Evolutionary conservation across 2,797 vertebrate species (phyloP).

Genomic region (Lycodopsis pacificus): DNA sequence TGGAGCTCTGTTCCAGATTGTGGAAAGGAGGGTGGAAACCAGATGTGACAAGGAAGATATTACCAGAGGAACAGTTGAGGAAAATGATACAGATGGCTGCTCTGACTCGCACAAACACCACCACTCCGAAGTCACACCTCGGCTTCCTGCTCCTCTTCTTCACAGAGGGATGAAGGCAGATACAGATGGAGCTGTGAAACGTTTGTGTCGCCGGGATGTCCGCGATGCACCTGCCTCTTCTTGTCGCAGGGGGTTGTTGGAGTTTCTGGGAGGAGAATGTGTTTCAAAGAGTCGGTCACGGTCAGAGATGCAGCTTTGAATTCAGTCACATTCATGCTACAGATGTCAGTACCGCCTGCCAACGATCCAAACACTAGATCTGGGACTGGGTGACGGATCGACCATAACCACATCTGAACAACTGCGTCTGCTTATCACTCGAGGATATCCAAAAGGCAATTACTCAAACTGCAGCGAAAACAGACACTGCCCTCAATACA

Average conservation of each 20-base stretch:
- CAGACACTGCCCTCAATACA: slow-evolving; percentile 25
- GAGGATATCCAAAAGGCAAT: slow-evolving; percentile 39
- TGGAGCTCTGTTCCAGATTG: slow-evolving; percentile 43
- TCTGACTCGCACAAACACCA: slow-evolving; percentile 12
- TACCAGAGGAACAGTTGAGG: slow-evolving; percentile 29
- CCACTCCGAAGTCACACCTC: not conserved
- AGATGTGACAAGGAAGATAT: slow-evolving; percentile 54
- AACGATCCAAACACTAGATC: slow-evolving; percentile 26
- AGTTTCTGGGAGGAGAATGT: slow-evolving; percentile 36
- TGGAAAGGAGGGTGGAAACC: slow-evolving; percentile 54
- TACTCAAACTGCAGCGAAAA: slow-evolving; percentile 50
- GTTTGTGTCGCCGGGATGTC: not conserved
- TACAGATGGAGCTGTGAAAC: slow-evolving; percentile 71
- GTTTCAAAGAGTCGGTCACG: slow-evolving; percentile 36
- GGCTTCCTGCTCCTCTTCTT: slow-evolving; percentile 47
- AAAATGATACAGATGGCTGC: slow-evolving; percentile 50
- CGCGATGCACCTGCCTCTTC: not conserved
- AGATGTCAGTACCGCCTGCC: slow-evolving; percentile 52
- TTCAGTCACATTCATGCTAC: slow-evolving; percentile 31
- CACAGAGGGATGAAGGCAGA: slow-evolving; percentile 60
- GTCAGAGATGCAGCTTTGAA: slow-evolving; percentile 29
- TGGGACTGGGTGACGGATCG: slow-evolving; percentile 16
- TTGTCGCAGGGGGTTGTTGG: not conserved
- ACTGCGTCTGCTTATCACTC: slow-evolving; percentile 40
- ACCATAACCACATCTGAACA: slow-evolving; percentile 44